A percentile compares a stretch with the other conserved stretches of the same genome.
These are phyloP conservation scores for Cryptosula pallasiana DNA, from an alignment of 2,888 invertebrate species.

Conservation along the genomic window DNA sequence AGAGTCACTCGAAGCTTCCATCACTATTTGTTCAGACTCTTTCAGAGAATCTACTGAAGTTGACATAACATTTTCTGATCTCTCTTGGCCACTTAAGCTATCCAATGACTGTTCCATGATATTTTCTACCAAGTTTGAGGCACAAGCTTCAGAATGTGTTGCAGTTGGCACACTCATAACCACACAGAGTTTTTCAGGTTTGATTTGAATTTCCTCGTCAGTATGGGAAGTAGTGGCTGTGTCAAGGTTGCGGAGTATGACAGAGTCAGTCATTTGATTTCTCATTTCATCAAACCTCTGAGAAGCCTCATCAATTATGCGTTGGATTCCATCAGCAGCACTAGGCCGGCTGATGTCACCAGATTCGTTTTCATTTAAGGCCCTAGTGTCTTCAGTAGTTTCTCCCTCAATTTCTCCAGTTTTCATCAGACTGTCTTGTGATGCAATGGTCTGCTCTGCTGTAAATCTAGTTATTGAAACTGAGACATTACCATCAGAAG, in stretches of 20 bases:
- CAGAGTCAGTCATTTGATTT: neutral
- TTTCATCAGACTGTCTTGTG: neutral
- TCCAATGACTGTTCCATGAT: neutral
- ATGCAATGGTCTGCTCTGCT: neutral
- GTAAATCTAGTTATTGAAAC: neutral
- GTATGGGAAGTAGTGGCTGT: neutral
- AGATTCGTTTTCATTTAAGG: neutral
- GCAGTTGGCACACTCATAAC: neutral
- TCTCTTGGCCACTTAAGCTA: neutral
- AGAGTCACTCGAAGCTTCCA: neutral
- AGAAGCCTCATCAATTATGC: conserved; percentile 12
- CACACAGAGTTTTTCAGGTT: neutral
- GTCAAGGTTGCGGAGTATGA: neutral
- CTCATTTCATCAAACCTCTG: conserved; percentile 16
- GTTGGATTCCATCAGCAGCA: neutral
- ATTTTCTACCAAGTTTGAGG: neutral
- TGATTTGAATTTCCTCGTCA: neutral
- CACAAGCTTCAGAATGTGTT: neutral
- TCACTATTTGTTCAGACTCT: neutral
- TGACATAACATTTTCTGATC: neutral
- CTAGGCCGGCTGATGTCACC: neutral
- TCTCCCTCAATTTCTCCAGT: neutral
- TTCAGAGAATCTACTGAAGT: neutral
- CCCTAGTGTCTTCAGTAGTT: neutral
- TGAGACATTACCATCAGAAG: neutral